Evolutionary conservation across 2,888 invertebrate genomes (phyloP), one percentile per base, ranked within the genome.

Genomic region (Trimorus sp.): DNA sequence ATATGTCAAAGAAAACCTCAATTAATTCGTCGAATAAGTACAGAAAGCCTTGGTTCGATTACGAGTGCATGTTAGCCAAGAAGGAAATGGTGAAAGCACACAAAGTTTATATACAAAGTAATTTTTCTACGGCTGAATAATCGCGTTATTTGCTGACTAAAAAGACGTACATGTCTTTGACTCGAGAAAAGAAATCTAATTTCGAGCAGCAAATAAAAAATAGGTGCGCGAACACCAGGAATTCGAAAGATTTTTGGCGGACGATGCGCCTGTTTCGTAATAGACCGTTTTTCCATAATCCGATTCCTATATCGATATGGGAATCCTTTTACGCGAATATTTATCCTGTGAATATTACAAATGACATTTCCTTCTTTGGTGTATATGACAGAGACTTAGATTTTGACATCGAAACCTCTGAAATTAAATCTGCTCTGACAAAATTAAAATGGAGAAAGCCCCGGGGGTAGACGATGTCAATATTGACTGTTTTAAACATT

Each of bases 171-270:
- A 51, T 7, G 7, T n/a, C 7, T n/a, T 12, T 51, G 7, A 51
- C 14, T 1, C 51, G 14, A n/a, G 15, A 12, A n/a, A 51, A 54
- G 26, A 60, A 45, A 60, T 15, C 42, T 14, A 45, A 15, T n/a
- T 62, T 36, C 15, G 16, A 62, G 1, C 62, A 62, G 36, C 26
- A 49, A 36, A 48, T 62, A n/a, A 62, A 62, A 37, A 48, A 62
- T 14, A 62, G 49, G n/a, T 62, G 62, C 26, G 49, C 62, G 11
- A 62, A 62, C 38, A 48, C 62, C n/a, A 62, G 38, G 11, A 62
- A 62, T 62, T 49, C 62, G 48, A 62, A 12, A 15, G 49, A 62
- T n/a, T 60, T 60, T 12, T 60, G 45, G 42, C 37, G 37, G 40
- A 62, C 48, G 12, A n/a, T 62, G n/a, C 16, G 36, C n/a, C 16